Evolutionary conservation across 37 sponge, comb jelly and placozoan species (phyloP), one percentile per base, ranked within the genome.

Genomic region (Diacarnus erythraeanus): DNA sequence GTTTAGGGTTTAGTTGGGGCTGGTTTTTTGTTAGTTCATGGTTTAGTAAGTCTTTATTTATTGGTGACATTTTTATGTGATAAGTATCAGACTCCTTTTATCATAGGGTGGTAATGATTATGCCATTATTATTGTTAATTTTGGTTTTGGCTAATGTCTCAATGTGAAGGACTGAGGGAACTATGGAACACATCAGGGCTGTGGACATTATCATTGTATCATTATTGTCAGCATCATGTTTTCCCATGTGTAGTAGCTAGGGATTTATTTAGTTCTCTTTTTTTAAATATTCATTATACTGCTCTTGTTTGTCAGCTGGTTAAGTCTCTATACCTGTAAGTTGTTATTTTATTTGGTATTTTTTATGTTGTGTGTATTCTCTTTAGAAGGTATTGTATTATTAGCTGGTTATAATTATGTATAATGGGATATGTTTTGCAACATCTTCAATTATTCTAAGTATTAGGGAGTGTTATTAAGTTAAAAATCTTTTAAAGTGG

Each of bases 391-490:
- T 10, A 74, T 81, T 39, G 87, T 93, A 57, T 69, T 89, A 36
- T 85, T 81, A 17, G 91, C 83, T 5, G 91, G 56, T 47, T 93
- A 72, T 93, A 64, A 89, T 86, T 79, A 72, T 93, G 36, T 93
- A 86, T 86, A 93, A 93, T 89, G 72, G 94, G 65, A 80, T 93
- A 38, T 82, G 84, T 86, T 93, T 89, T 89, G 94, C 90, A 6
- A 12, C 18, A 31, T 65, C 80, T 35, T 86, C 94, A 9, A 81
- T 4, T 86, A 78, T 79, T 42, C 89, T 21, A 39, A 41, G 60
- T 86, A 71, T 78, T 36, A 76, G 41, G 77, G 94, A 91, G 87
- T 35, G 67, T 83, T 93, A 72, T 86, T 63, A 78, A 73, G 94
- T 41, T 76, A 87, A 2, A 90, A 88, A 65, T 71, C 89, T 76